These are phyloP conservation scores for Aleiodes leptofemur DNA, from an alignment of 2,888 invertebrate genomes.

Conservation along the genomic window DNA sequence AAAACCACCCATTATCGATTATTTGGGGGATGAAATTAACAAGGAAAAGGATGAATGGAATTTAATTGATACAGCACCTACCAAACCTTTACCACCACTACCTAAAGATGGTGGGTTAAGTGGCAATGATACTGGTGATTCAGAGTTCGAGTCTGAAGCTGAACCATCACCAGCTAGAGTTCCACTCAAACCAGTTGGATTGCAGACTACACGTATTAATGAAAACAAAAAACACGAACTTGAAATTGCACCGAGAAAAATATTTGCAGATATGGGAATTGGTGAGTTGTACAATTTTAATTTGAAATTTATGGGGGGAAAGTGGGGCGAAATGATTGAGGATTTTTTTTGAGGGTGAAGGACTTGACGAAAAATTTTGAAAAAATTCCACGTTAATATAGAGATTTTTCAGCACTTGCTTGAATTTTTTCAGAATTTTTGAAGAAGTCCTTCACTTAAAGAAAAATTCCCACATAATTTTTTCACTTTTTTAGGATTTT, in stretches of 20 bases:
- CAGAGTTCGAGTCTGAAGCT: constrained; percentile 72
- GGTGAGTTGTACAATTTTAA: too few species aligned
- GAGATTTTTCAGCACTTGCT: too few species aligned
- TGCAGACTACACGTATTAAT: constrained; percentile 38
- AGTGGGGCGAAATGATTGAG: too few species aligned
- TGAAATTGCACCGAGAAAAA: constrained; percentile 78
- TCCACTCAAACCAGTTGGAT: constrained; percentile 57
- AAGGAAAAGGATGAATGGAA: constrained; percentile 48
- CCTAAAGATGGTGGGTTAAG: constrained; percentile 55
- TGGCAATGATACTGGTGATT: constrained; percentile 62
- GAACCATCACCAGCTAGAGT: constrained; percentile 67
- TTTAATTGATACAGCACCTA: constrained; percentile 61
- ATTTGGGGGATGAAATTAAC: constrained; percentile 57
- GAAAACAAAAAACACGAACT: constrained; percentile 50
- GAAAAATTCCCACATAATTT: too few species aligned
- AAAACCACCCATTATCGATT: constrained; percentile 61
- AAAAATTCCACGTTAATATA: too few species aligned
- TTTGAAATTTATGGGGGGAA: too few species aligned
- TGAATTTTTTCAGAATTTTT: too few species aligned
- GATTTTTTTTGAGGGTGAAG: too few species aligned
- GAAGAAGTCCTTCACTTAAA: too few species aligned
- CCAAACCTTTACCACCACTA: constrained; percentile 69
- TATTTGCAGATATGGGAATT: constrained; percentile 84
- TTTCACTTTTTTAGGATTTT: too few species aligned
- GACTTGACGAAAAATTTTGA: too few species aligned